Base-by-base conservation (phyloP, 2,113 vertebrate genomes). In the Paramormyrops kingsleyae region DNA sequence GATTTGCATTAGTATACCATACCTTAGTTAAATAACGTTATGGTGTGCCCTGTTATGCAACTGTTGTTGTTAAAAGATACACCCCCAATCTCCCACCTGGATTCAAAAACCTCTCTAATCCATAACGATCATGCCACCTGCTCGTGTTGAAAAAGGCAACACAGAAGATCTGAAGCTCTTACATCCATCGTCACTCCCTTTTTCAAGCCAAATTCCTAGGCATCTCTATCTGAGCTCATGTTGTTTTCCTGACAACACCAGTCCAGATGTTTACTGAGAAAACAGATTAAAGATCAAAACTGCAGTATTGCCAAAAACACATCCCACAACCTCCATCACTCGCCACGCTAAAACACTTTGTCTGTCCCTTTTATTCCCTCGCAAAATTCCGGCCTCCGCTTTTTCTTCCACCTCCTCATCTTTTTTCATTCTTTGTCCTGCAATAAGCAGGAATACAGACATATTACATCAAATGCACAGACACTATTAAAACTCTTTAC, bases 181-280 rank as follows among this genome's bases (percentile, higher is more conserved):
- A 24, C 24, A 46, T 19, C 46, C 83, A 85, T 24, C 0, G 83
- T 44, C 53, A 88, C 91, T 35, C 56, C 19, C 17, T 24, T 39
- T 62, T 42, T 80, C 35, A 80, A 42, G 74, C 4, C 31, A 19
- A 7, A 35, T 80, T 80, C 35, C 15, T 70, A 70, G 74, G 74
- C 85, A 91, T 92, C 92, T 93, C 94, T 92, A 92, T 94, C 94
- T 91, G 21, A 92, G 94, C 93, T 96, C 94, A 95, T 8, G 0
- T 96, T 95, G 95, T 92, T 92, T 93, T 94, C 93, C 91, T 94
- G 93, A 94, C 94, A 95, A 95, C 95, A 93, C 92, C 80, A 87
- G 27, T 93, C 94, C 96, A 96, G 94, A 96, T 95, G 95, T 95
- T 95, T 93, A 92, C 74, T 80, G 35, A 3, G 35, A 80, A 80